Conservation (phyloP, 2,797 vertebrate species). For the Rhodeus uyekii region DNA sequence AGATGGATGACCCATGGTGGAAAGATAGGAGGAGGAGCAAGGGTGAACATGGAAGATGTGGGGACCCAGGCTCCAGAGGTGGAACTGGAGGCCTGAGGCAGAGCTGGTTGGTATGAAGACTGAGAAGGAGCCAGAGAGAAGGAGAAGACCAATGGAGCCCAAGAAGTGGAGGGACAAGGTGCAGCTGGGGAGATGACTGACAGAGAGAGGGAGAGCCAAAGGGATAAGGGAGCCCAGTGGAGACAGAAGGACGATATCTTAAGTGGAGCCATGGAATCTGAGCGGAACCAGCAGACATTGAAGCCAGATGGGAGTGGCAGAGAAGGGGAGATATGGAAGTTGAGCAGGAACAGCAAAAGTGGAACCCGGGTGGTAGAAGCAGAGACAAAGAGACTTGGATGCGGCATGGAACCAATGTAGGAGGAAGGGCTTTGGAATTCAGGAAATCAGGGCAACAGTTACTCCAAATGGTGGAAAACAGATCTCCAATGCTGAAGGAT, state of each 20-base stretch:
- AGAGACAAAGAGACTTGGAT: too few relatives aligned
- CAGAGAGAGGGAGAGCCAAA: neutral
- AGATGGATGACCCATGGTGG: neutral
- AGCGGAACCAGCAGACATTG: too few relatives aligned
- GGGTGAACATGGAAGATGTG: neutral
- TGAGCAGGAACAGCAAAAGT: too few relatives aligned
- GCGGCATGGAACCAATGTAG: too few relatives aligned
- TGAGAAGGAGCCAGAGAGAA: neutral
- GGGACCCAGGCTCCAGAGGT: neutral
- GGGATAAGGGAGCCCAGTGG: neutral
- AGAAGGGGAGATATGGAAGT: too few relatives aligned
- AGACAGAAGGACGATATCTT: neutral
- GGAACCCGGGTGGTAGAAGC: too few relatives aligned
- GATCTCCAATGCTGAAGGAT: neutral
- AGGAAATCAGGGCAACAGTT: neutral
- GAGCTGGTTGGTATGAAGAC: neutral
- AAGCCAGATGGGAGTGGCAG: too few relatives aligned
- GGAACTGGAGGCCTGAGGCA: neutral
- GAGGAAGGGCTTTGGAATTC: too few relatives aligned
- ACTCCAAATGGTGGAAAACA: neutral
- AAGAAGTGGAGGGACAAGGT: too few relatives aligned
- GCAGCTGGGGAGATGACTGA: too few relatives aligned
- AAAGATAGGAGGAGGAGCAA: neutral
- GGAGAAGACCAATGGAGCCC: too few relatives aligned
- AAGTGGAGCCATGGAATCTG: neutral